Evolutionary conservation across 2,888 invertebrate species (phyloP).

Genomic region (Andrena hattorfiana): DNA sequence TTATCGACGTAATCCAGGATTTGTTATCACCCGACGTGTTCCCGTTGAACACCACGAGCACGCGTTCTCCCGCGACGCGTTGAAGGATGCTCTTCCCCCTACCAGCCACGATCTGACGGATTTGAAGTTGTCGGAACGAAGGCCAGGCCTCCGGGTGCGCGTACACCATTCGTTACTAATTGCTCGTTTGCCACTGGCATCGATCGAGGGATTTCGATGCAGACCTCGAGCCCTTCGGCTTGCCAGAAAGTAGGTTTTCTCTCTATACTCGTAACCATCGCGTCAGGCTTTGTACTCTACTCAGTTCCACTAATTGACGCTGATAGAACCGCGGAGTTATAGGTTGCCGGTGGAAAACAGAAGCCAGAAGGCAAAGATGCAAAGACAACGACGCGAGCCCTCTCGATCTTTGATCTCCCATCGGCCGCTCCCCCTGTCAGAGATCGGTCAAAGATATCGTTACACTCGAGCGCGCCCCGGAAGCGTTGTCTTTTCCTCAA

Average conservation of each 20-base stretch:
- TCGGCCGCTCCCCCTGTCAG: not conserved
- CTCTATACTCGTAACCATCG: too few species aligned
- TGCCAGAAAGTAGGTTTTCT: not conserved
- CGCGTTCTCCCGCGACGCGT: not conserved
- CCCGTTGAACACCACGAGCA: not conserved
- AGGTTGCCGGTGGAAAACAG: not conserved
- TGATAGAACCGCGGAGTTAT: too few species aligned
- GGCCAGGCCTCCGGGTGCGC: not conserved
- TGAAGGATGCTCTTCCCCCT: not conserved
- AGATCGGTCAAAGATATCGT: conserved; percentile 29
- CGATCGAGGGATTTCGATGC: not conserved
- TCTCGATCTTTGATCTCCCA: conserved; percentile 15
- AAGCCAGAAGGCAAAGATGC: not conserved
- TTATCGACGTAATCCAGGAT: conserved; percentile 27
- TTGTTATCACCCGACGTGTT: not conserved
- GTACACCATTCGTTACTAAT: conserved; percentile 2
- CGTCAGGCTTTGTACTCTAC: too few species aligned
- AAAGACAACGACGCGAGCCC: not conserved
- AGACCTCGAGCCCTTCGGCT: not conserved
- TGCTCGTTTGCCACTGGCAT: not conserved
- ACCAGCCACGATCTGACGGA: not conserved
- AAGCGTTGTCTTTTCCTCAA: conserved; percentile 25
- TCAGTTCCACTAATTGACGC: too few species aligned
- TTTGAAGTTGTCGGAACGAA: not conserved
- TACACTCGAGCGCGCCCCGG: not conserved